Conservation (phyloP, 2,888 invertebrate genomes). For the Dasypolia templi region DNA sequence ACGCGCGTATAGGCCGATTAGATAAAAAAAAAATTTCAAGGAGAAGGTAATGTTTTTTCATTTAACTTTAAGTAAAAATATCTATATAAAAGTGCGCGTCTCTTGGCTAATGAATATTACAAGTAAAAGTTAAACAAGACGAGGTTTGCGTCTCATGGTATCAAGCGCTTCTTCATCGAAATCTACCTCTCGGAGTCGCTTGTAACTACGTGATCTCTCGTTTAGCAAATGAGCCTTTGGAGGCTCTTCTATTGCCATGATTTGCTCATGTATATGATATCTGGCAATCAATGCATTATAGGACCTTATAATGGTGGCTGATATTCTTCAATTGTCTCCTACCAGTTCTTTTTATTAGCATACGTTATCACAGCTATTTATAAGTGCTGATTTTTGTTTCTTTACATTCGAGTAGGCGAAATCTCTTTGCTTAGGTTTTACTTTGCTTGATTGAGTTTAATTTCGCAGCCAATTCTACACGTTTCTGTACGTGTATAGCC, state of each 20-base stretch:
- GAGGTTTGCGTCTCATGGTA: neutral
- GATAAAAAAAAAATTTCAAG: neutral
- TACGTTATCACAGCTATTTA: neutral
- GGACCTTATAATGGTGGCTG: neutral
- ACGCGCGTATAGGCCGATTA: neutral
- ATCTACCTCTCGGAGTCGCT: neutral
- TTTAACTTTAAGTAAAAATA: neutral
- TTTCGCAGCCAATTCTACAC: no score
- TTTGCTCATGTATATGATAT: neutral
- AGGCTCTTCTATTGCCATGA: neutral
- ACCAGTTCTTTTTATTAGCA: neutral
- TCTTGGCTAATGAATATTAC: neutral
- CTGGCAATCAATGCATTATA: neutral
- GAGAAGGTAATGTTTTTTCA: neutral
- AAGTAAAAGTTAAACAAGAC: neutral
- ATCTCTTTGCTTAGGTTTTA: no score
- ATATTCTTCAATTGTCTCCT: no score
- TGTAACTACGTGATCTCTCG: neutral
- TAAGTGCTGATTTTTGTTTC: neutral
- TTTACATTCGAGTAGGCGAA: no score
- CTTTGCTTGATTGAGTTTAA: conserved; percentile 1
- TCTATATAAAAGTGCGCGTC: neutral
- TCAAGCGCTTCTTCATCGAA: neutral
- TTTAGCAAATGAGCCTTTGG: neutral
- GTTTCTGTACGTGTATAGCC: no score